These are phyloP conservation scores for Chrysaora quinquecirrha DNA, from an alignment of 30 jellyfish, hydroid and myxozoan species.

Conservation along the genomic window DNA sequence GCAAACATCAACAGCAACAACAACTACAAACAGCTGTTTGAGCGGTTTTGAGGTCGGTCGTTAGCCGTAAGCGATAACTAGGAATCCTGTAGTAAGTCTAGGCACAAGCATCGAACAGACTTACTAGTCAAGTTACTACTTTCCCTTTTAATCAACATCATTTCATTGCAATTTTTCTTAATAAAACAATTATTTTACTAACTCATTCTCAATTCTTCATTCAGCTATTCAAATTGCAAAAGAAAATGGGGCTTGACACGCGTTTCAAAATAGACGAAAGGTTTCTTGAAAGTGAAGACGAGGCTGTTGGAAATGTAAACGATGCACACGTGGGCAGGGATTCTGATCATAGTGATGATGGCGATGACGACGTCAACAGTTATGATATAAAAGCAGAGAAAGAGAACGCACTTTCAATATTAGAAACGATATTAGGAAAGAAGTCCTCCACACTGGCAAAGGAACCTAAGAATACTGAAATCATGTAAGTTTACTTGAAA, in stretches of 20 bases:
- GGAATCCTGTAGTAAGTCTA: too few relatives aligned
- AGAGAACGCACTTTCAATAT: constrained; percentile 48
- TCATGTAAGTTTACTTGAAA: constrained; percentile 4
- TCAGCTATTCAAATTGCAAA: constrained; percentile 83
- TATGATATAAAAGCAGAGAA: constrained; percentile 36
- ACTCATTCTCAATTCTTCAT: too few relatives aligned
- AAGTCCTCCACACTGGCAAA: constrained; percentile 8
- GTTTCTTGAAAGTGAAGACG: constrained; percentile 71
- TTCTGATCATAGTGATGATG: constrained; percentile 38
- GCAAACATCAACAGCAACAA: too few relatives aligned
- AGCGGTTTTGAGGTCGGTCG: too few relatives aligned
- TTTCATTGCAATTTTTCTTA: too few relatives aligned
- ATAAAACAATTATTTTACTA: too few relatives aligned
- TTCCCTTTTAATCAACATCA: too few relatives aligned
- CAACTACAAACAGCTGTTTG: too few relatives aligned
- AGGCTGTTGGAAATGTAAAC: constrained; percentile 7
- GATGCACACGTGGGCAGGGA: neutral
- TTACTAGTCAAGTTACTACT: too few relatives aligned
- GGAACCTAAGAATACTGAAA: neutral
- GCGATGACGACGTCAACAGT: neutral
- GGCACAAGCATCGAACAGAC: too few relatives aligned
- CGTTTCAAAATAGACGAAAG: constrained; percentile 88
- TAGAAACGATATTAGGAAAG: constrained; percentile 54
- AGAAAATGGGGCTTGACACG: constrained; percentile 72
- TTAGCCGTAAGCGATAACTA: too few relatives aligned